Percentiles rank a stretch among this genome's conserved stretches.
Evolutionary conservation across 2,113 vertebrate genomes (phyloP).

Genomic region (Mirza zaza): DNA sequence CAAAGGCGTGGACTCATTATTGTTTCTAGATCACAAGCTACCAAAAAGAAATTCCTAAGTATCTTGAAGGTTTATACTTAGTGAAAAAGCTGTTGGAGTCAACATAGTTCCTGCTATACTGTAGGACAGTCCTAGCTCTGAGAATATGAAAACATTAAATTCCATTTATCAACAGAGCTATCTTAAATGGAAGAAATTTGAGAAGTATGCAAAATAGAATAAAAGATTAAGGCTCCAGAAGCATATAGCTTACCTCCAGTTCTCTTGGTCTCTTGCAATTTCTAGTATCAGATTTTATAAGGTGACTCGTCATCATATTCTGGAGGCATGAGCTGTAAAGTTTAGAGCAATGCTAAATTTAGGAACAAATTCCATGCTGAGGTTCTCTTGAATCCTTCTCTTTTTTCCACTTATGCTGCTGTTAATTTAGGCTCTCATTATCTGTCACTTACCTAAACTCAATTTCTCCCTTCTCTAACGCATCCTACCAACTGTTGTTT

Average conservation of each 20-base stretch:
- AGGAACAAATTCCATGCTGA: neutral
- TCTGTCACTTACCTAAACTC: neutral
- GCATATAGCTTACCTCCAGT: slow-evolving; percentile 79
- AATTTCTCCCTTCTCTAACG: neutral
- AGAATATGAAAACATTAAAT: slow-evolving; percentile 21
- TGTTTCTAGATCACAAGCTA: slow-evolving; percentile 23
- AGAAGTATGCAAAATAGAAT: neutral
- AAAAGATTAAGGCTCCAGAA: neutral
- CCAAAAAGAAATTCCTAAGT: slow-evolving; percentile 14
- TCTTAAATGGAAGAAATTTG: slow-evolving; percentile 1
- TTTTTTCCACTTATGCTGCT: neutral
- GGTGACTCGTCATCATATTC: slow-evolving; percentile 72
- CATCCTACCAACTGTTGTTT: neutral
- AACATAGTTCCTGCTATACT: neutral
- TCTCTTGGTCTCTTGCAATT: slow-evolving; percentile 79
- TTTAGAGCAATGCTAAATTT: slow-evolving; percentile 29
- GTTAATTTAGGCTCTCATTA: neutral
- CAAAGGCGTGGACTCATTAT: neutral
- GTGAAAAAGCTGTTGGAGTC: neutral
- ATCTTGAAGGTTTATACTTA: neutral
- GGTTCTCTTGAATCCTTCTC: neutral
- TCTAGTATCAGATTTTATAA: slow-evolving; percentile 73
- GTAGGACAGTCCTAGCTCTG: neutral
- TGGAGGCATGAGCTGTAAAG: slow-evolving; percentile 20
- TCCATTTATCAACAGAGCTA: neutral